Evolutionary conservation across 2,797 vertebrate species (phyloP).

Genomic region (Scleropages formosus): DNA sequence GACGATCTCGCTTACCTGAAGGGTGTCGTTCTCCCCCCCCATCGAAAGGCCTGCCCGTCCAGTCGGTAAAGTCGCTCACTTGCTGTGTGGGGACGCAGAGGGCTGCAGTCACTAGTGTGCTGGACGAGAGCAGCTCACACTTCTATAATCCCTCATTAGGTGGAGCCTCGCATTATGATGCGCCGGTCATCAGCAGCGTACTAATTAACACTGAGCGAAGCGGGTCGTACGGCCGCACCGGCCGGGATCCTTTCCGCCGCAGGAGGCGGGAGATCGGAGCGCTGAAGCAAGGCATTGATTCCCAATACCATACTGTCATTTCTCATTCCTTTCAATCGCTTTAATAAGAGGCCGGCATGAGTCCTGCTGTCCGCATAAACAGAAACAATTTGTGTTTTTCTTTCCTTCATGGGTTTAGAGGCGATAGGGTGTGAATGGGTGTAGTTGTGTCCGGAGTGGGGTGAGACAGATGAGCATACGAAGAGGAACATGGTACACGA

Average conservation of each 20-base stretch:
- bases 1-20: constrained; percentile 1
- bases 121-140: constrained; percentile 16
- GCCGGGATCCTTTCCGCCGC: not conserved
- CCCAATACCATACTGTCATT: constrained; percentile 31
- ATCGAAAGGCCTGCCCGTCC: constrained; percentile 30
- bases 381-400: no score
- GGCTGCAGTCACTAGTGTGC: constrained; percentile 30
- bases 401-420: no score
- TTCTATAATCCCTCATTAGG: constrained; percentile 36
- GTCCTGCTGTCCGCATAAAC: no score
- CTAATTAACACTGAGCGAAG: no score
- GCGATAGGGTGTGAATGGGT: no score
- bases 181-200: not conserved
- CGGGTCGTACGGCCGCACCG: not conserved
- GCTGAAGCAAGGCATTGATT: constrained; percentile 37
- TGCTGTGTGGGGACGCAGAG: constrained; percentile 28
- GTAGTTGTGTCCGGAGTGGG: no score
- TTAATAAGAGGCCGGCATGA: no score
- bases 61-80: constrained; percentile 24
- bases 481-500: no score
- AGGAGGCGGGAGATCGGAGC: not conserved
- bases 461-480: no score
- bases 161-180: constrained; percentile 32
- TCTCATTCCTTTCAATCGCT: constrained; percentile 10
- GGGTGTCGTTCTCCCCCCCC: constrained; percentile 33